These are phyloP conservation scores for Phrynocephalus guinanensis DNA, from an alignment of 2,797 vertebrate species.

Conservation along the genomic window DNA sequence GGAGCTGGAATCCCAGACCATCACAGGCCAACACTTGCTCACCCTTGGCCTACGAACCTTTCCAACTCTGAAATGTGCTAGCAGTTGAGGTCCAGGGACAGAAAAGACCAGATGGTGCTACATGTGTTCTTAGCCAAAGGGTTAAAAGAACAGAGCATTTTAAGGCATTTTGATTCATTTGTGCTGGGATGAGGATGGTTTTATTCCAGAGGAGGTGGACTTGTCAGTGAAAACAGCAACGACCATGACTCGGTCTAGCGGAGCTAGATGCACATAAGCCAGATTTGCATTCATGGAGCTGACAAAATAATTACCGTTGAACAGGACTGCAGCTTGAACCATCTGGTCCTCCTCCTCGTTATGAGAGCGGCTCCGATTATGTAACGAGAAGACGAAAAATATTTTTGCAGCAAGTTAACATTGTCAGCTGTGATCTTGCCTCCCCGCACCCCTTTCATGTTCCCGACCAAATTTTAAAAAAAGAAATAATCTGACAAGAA, in stretches of 20 bases:
- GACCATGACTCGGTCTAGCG: not conserved
- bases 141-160: too few species aligned
- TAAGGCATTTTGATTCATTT: not conserved
- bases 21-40: too few species aligned
- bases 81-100: too few species aligned
- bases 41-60: too few species aligned
- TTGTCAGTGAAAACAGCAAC: not conserved
- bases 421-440: conserved; percentile 58
- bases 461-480: conserved; percentile 25
- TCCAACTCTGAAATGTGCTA: not conserved
- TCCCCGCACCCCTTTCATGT: conserved; percentile 1
- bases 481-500: not conserved
- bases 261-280: too few species aligned
- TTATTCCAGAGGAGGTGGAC: not conserved
- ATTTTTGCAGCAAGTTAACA: conserved; percentile 65
- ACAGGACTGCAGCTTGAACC: conserved; percentile 53
- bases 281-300: not conserved
- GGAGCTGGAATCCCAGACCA: too few species aligned
- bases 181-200: too few species aligned
- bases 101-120: not conserved
- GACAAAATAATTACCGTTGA: not conserved
- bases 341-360: conserved; percentile 72
- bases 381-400: conserved; percentile 69
- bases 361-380: conserved; percentile 60
- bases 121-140: too few species aligned